Evolutionary conservation across 2,113 vertebrate genomes (phyloP).

Genomic region (Philantomba maxwellii): DNA sequence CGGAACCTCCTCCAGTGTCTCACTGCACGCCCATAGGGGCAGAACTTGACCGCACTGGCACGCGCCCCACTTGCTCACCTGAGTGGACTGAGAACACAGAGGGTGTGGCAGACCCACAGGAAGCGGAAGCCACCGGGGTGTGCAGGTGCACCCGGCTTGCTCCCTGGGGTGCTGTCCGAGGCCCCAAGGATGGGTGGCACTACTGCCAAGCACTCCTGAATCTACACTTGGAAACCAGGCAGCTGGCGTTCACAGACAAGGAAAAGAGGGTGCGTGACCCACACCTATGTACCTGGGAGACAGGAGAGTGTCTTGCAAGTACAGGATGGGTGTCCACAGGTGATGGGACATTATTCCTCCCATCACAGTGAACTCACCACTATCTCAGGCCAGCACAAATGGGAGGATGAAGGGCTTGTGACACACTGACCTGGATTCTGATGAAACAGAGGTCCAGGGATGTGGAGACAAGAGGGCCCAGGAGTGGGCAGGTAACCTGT

Average conservation of each 20-base stretch:
- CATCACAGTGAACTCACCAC: background rate
- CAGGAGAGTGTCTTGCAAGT: background rate
- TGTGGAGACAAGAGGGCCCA: too few species aligned
- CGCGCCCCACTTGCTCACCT: accelerated
- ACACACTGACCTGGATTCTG: background rate
- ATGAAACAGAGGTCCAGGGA: background rate
- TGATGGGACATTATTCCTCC: background rate
- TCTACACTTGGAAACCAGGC: background rate
- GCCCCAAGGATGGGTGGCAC: background rate
- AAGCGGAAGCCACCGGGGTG: background rate
- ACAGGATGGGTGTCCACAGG: background rate
- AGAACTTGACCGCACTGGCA: background rate
- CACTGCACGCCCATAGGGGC: accelerated
- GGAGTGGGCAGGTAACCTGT: too few species aligned
- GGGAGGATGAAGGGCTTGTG: background rate
- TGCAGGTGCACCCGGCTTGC: background rate
- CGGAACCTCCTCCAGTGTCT: background rate
- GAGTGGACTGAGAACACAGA: accelerated
- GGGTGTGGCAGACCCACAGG: accelerated
- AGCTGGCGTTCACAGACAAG: background rate
- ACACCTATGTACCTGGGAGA: background rate
- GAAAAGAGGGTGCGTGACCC: background rate
- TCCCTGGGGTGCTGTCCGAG: background rate
- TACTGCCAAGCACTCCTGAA: background rate
- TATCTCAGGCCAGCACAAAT: background rate